A percentile compares a stretch with the other conserved stretches of the same genome.
Evolutionary conservation across 1,140 invertebrate genomes (phyloP).

Genomic region (Periplaneta americana): DNA sequence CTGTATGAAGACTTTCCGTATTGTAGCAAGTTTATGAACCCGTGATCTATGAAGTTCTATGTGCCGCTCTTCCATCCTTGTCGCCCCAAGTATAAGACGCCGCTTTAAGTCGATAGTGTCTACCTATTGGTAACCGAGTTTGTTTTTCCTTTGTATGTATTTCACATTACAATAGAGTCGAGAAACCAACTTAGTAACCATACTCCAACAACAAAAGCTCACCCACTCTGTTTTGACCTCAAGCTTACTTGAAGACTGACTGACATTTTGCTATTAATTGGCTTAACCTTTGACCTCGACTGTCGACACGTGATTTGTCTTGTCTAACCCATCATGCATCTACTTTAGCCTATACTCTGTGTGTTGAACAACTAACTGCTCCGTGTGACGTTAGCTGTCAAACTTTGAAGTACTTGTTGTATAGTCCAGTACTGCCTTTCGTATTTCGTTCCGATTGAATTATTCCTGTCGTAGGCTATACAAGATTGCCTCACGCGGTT

Average conservation of each 20-base stretch:
- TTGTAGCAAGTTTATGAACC: not conserved
- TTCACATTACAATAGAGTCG: not conserved
- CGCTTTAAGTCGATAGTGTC: not conserved
- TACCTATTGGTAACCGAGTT: not conserved
- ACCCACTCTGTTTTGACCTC: not conserved
- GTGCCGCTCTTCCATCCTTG: too few relatives aligned
- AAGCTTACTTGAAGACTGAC: not conserved
- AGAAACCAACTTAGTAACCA: not conserved
- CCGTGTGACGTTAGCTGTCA: not conserved
- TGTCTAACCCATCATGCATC: not conserved
- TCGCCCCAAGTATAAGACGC: not conserved
- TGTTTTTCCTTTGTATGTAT: not conserved
- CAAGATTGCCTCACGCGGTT: too few relatives aligned
- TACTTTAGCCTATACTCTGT: not conserved
- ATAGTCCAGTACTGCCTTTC: not conserved
- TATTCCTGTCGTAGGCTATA: not conserved
- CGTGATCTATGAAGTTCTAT: not conserved
- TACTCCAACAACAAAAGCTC: not conserved
- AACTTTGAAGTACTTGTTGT: not conserved
- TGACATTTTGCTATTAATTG: not conserved
- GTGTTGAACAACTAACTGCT: not conserved
- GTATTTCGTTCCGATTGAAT: not conserved
- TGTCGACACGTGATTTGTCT: not conserved
- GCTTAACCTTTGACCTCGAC: not conserved
- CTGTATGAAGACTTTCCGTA: too few relatives aligned